Evolutionary conservation across 1,140 invertebrate genomes (phyloP), one percentile per base, ranked within the genome.

Genomic region (Drepana arcuata): DNA sequence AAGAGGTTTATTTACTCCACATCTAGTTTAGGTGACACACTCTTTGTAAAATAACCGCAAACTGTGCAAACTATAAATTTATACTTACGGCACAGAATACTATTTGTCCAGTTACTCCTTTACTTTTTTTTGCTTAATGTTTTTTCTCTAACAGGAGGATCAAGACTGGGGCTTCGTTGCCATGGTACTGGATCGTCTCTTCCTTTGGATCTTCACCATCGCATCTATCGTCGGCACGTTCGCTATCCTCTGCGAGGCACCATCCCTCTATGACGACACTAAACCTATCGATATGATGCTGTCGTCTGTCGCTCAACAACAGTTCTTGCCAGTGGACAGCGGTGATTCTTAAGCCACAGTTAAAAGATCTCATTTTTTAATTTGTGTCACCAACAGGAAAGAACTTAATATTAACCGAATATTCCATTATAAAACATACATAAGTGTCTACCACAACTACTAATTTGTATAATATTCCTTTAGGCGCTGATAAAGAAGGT

Each of bases 141-240:
- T 31, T 44, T 49, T 40, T 43, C 30, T 39, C 25, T 14, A 78
- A 44, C 79, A 97, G 95, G 94, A 96, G 75, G 95, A 97, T 84
- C 94, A 96, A 87, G 98, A 99, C 72, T 99, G 98, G 98, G 97
- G 96, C 32, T 99, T 98, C 75, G 96, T 99, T 2, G 97, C 98
- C 10, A 99, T 99, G 96, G 97, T 99, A 0, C 86, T 99, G 41
- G 98, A 99, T 77, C 88, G 98, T 12, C 85, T 99, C 1, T 98
- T 99, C 70, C 88, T 99, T 0, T 98, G 94, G 91, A 92, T 99
- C 12, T 99, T 99, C 84, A 90, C 91, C 29, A 93, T 96, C 43
- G 92, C 95, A 1, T 96, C 95, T 9, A 89, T 97, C 27, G 90
- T 93, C 2, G 98, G 95, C 14, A 96, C 94, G 0, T 89, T 95